A percentile compares a stretch with the other conserved stretches of the same genome.
Conservation (phyloP, 2,797 vertebrate species). For the Fistularia commersonii region DNA sequence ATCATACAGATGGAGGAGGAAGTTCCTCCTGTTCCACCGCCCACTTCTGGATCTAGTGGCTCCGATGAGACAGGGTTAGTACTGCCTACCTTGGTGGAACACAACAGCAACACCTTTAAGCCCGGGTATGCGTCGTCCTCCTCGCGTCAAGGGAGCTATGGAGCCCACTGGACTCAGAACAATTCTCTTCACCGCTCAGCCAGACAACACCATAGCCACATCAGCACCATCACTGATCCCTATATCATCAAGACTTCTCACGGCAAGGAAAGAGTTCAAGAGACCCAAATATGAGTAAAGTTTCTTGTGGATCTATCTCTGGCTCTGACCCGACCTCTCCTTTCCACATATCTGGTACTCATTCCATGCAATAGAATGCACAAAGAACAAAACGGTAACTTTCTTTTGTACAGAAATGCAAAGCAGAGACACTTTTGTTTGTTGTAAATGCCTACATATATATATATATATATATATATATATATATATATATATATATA, state of each 20-base stretch:
- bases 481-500: constrained; percentile 29
- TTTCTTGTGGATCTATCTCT: constrained; percentile 52
- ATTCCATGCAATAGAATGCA: constrained; percentile 93
- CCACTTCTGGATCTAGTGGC: constrained; percentile 75
- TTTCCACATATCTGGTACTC: constrained; percentile 58
- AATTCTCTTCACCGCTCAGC: constrained; percentile 89
- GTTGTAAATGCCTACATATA: constrained; percentile 97
- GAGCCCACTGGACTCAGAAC: constrained; percentile 94
- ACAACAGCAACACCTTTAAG: constrained; percentile 94
- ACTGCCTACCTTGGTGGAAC: constrained; percentile 88
- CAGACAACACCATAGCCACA: constrained; percentile 81
- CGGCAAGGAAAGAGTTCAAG: constrained; percentile 96
- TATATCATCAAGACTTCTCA: constrained; percentile 91
- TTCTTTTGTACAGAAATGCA: constrained; percentile 94
- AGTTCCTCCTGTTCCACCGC: constrained; percentile 78
- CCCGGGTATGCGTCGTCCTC: constrained; percentile 72
- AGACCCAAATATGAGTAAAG: constrained; percentile 92
- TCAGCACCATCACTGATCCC: constrained; percentile 86
- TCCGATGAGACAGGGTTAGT: constrained; percentile 86
- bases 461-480: constrained; percentile 74
- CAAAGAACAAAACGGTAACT: constrained; percentile 80
- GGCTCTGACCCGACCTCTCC: constrained; percentile 55
- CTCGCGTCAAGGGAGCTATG: constrained; percentile 80
- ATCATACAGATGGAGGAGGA: constrained; percentile 95
- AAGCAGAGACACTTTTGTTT: constrained; percentile 87